Evolutionary conservation across 2,797 vertebrate genomes (phyloP), one percentile per base, ranked within the genome.

Genomic region (Enteromius argenteus): DNA sequence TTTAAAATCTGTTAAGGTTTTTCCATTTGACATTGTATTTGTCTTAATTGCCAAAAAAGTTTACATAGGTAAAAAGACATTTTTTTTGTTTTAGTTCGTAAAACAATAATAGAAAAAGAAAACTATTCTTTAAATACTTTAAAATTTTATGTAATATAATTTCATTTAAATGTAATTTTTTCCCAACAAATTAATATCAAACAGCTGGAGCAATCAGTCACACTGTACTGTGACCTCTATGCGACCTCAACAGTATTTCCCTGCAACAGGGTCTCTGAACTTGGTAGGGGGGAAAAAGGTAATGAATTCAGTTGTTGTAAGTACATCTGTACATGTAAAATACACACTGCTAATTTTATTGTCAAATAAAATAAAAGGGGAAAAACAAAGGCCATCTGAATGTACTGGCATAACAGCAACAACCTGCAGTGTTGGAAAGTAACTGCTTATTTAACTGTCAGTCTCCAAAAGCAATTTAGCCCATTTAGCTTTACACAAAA

Each of bases 351-450:
- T 13, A 35, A 73, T 73, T 73, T 13, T 51, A 73, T 49, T 35
- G 72, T 74, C 19, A 35, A 53, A 74, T 74, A 14, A 53, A 53
- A 49, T 11, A 35, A 35, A n/a, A 35, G 46, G 10, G 21, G 0
- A 51, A 10, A 51, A 73, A 73, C 44, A 49, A n/a, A 49, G 49
- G 30, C 9, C 9, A 53, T 49, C 19, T 74, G 30, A 53, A 53
- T n/a, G 19, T 14, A n/a, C 49, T n/a, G 19, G 49, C 72, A 74
- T 73, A 21, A 73, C 35, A 74, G 46, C 30, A 74, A 74, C 46
- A 74, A 53, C 19, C 17, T 21, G 72, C 19, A 35, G 46, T 14
- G 72, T 5, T 35, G 19, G 10, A n/a, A 53, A 53, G 17, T 53
- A 74, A 74, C 46, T 14, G 30, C 17, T 53, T n/a, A 14, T 51